phyloP scores from a whole-genome alignment of 35 echinoderm and acorn worm species.

The Diadema setosum region DNA sequence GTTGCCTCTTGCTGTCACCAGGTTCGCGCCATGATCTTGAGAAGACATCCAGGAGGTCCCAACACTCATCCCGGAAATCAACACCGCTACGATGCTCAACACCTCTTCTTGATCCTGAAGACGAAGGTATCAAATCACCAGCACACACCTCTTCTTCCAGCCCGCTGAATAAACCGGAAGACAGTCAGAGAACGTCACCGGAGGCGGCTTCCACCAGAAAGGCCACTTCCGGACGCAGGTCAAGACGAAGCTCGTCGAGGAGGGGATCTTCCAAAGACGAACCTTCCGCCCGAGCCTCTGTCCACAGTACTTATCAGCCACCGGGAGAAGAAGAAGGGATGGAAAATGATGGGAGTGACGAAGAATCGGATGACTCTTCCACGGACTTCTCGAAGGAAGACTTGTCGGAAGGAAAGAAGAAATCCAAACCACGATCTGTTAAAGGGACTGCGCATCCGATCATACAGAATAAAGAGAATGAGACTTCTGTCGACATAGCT shows the following conservation, averaged over 20 bases:
- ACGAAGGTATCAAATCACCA: no score
- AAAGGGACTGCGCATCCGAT: no score
- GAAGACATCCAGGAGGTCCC: not conserved
- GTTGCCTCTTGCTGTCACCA: not conserved
- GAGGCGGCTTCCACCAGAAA: not conserved
- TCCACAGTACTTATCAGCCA: no score
- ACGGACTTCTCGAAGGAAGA: not conserved
- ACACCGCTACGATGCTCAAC: not conserved
- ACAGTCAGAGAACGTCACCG: no score
- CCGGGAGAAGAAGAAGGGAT: not conserved
- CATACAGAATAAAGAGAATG: no score
- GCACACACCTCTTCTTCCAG: not conserved
- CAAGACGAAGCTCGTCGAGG: not conserved
- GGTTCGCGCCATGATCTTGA: not conserved
- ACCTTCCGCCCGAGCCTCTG: not conserved
- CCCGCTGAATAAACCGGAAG: not conserved
- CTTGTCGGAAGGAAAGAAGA: no score
- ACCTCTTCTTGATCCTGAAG: no score
- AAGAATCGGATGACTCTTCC: not conserved
- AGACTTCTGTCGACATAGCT: no score
- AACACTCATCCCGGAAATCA: not conserved
- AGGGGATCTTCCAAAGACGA: not conserved
- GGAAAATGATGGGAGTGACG: not conserved
- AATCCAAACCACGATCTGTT: no score
- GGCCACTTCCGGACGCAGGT: not conserved